Base-by-base conservation (phyloP, 2,888 invertebrate species). In the Cataglyphis rosenhaueri region DNA sequence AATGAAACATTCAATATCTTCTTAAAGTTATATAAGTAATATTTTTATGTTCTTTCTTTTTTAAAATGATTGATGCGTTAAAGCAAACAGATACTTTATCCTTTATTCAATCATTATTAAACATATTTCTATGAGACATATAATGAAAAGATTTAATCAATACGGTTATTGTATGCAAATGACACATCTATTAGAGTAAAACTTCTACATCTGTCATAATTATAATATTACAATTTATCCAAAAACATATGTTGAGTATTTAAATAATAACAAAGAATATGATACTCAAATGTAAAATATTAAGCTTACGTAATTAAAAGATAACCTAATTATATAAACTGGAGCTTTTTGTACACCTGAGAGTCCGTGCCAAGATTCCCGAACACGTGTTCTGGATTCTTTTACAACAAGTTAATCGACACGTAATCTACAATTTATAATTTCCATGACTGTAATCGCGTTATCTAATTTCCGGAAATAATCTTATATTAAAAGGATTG, bases 281-380 rank as follows among this genome's bases (percentile, higher is more conserved):
- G 3, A 4, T 15, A 15, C 21, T 15, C n/a, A 15, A 12, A 65
- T 38, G 15, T n/a, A 38, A 44, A 57, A 25, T 32, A 57, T 66
- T 76, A 57, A 57, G 29, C 38, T 76, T 76, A 64, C 25, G 12
- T 75, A 57, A 74, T 55, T 76, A 65, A 55, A 76, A 57, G 35
- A 21, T 21, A 55, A 0, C 29, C 29, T 41, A 66, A 55, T 76
- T 66, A 76, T 18, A 57, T 76, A 76, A 76, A 66, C 61, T 48
- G 44, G n/a, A 61, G 48, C 48, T 52, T 73, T 73, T 29, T 61
- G 29, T 57, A 44, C 35, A 48, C 32, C 15, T 70, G 29, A 10
- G 41, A 15, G 52, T n/a, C 0, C 15, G 62, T 62, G 71, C 71
- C 71, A 74, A 81, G 62, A 68, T 78, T 78, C 10, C 21, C 41